Evolutionary conservation across 2,888 invertebrate genomes (phyloP).

Genomic region (Mantis religiosa): DNA sequence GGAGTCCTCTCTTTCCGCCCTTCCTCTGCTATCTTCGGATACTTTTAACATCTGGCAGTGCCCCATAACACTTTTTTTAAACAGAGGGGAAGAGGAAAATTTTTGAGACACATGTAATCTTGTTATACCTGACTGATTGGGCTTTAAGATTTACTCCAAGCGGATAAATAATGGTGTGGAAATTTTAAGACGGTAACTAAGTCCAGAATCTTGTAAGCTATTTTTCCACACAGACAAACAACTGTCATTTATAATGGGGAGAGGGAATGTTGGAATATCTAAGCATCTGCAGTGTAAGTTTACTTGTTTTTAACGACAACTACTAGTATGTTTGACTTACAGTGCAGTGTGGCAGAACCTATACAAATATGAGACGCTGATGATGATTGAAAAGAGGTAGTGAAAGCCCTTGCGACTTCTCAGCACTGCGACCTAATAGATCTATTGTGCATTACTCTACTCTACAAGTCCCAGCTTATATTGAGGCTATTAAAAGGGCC

Average conservation of each 20-base stretch:
- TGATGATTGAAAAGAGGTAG: no score
- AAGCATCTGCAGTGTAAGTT: background rate
- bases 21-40: background rate
- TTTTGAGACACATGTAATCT: slow-evolving; percentile 8
- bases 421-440: no score
- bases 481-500: no score
- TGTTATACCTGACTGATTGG: slow-evolving; percentile 17
- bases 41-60: background rate
- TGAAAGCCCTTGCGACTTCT: no score
- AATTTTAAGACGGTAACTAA: background rate
- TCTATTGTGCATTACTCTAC: no score
- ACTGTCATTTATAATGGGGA: background rate
- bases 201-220: background rate
- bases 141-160: background rate
- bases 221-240: background rate
- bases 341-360: no score
- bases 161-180: background rate
- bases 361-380: no score
- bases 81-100: background rate
- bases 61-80: background rate
- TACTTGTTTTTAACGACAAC: background rate
- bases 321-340: no score
- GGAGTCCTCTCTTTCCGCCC: background rate
- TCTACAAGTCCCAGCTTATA: no score
- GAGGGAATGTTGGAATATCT: background rate